Evolutionary conservation across 2,888 invertebrate genomes (phyloP), one percentile per base, ranked within the genome.

Genomic region (Marronus borbonicus): DNA sequence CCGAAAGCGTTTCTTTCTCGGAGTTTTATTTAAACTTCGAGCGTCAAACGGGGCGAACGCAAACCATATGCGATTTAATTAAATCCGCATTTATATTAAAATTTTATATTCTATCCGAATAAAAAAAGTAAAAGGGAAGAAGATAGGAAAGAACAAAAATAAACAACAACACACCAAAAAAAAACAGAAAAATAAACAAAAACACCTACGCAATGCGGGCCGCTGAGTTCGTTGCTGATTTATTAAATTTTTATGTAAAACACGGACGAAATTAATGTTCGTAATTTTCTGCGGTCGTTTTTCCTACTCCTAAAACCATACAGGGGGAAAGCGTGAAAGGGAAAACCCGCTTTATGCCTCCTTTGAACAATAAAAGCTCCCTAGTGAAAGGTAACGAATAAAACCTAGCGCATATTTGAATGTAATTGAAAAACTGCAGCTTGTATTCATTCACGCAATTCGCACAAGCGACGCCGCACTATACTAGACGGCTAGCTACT

Each of bases 231-330:
- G 66, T 49, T 7, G 49, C 52, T 76, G 76, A 76, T 76, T 76
- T 76, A 76, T 76, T 76, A 76, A 64, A 64, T 76, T 76, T 76
- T 66, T 76, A 76, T 76, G 76, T 76, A 76, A 76, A 76, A 62
- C 66, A 17, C 17, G 74, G 20, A 10, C 75, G 58, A 62, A 76
- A 64, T 76, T 52, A 64, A 76, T 64, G 64, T 39, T 55, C 31
- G 64, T 66, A 64, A 65, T 64, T 76, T 76, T 76, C 66, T 66
- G 55, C 31, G 49, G 17, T 10, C 66, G 55, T 58, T 58, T 58
- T 58, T 52, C n/a, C 7, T 7, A 4, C 17, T 14, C 52, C 17
- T 52, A 17, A 8, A 44, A 44, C 44, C 44, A 8, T 2, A 44
- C 1, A 44, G 8, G 2, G 44, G 12, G 44, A 10, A 12, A 0